Conservation (phyloP, 2,888 invertebrate genomes). For the Pristionchus mayeri region DNA sequence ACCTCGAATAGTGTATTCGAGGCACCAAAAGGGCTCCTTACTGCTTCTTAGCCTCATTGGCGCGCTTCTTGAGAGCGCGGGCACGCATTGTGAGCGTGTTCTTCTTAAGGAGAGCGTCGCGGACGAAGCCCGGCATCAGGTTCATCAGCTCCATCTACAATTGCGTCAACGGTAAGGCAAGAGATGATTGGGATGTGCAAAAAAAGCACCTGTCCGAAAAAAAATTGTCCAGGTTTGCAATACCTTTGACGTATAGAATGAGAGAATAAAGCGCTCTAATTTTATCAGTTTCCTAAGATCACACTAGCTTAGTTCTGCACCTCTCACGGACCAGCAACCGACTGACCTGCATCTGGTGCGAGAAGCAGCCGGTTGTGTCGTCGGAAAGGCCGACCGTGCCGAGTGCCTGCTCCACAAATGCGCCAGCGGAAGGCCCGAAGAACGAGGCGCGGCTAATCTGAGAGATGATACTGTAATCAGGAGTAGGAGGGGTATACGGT, state of each 20-base stretch:
- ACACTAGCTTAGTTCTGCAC: neutral
- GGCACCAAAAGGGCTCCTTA: too few relatives aligned
- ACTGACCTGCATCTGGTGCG: conserved; percentile 64
- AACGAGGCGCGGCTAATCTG: conserved; percentile 45
- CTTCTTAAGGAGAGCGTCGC: conserved; percentile 1
- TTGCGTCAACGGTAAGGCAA: neutral
- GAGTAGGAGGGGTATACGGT: neutral
- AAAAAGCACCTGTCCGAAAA: too few relatives aligned
- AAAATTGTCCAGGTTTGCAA: neutral
- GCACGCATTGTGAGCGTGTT: neutral
- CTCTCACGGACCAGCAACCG: neutral
- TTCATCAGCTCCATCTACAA: conserved; percentile 18
- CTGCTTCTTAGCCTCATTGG: conserved; percentile 27
- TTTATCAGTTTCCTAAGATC: neutral
- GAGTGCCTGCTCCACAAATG: conserved; percentile 57
- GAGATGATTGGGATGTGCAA: too few relatives aligned
- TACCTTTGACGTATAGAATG: neutral
- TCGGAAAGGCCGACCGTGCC: conserved; percentile 65
- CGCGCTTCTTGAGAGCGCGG: neutral
- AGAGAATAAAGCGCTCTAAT: neutral
- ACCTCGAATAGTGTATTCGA: too few relatives aligned
- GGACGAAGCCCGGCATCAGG: neutral
- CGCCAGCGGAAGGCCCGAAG: conserved; percentile 36
- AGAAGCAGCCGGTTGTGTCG: conserved; percentile 71
- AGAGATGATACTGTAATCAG: too few relatives aligned